Base-by-base conservation (phyloP, 2,113 vertebrate species). In the Crocuta crocuta region DNA sequence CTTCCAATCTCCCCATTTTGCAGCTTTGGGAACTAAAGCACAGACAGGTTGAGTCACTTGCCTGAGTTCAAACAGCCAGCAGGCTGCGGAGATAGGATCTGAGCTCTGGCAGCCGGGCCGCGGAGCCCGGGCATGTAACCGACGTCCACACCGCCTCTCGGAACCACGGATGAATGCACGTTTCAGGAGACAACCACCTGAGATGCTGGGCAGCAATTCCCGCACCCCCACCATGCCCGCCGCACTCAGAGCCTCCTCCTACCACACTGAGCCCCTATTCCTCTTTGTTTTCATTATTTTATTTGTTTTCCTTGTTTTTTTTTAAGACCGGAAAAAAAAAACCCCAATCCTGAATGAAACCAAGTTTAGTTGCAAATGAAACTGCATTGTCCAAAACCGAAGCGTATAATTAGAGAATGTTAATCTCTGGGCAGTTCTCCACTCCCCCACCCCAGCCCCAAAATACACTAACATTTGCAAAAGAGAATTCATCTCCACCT, bases 401-500 rank as follows among this genome's bases (percentile, higher is more conserved):
- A 79, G 95, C 73, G 7, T 90, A 76, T 97, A 98, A 68, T 94
- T 97, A 95, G 80, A 95, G 65, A 43, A 94, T 78, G 89, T 95
- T 93, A 28, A 79, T 94, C 74, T 97, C 92, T 65, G 73, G 92
- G 92, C 82, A 11, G 45, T 93, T 94, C 97, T 97, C 85, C 65
- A 31, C 5, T 17, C 13, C n/a, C 63, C 45, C 74, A 79, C 82
- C 86, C 79, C 94, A 78, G 68, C 83, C 93, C 98, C 96, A 97
- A 98, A 98, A 97, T 97, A 98, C 88, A 84, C 92, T 94, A 98
- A 97, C 97, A 94, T 97, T 98, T 98, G 97, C 98, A 98, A 96
- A 94, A 90, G 94, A 98, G 94, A 97, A 98, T 98, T 98, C 87
- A 89, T 97, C 98, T 99, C 97, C 97, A 98, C 98, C 98, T 98